A percentile compares a stretch with the other conserved stretches of the same genome.
Evolutionary conservation across 1,140 invertebrate species (phyloP).

Genomic region (Platyscapa corneri): DNA sequence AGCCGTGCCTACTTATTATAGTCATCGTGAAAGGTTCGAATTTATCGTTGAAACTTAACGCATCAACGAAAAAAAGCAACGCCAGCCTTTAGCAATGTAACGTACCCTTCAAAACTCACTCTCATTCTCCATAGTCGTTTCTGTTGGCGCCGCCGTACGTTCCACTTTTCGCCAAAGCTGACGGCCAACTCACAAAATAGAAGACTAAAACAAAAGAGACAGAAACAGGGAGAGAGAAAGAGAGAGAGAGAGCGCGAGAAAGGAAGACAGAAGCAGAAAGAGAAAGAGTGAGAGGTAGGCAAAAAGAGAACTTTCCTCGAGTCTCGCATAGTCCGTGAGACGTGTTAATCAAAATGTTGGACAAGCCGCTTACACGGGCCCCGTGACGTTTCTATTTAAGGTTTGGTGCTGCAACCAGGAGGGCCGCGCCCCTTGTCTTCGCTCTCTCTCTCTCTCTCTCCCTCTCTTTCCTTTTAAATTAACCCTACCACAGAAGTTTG

Average conservation of each 20-base stretch:
- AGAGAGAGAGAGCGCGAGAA: neutral
- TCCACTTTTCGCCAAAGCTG: neutral
- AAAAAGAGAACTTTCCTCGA: constrained; percentile 4
- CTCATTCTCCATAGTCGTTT: neutral
- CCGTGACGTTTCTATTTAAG: constrained; percentile 74
- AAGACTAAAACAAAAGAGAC: no score
- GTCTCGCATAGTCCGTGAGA: constrained; percentile 60
- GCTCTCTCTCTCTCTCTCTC: neutral
- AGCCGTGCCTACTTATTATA: neutral
- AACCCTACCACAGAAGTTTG: neutral
- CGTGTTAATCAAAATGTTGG: constrained; percentile 76
- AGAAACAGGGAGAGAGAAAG: no score
- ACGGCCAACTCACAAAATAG: neutral
- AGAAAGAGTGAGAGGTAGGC: neutral
- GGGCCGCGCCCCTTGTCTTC: neutral
- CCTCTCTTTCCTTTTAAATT: neutral
- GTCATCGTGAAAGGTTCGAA: neutral
- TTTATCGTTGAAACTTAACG: neutral
- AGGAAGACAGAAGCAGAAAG: neutral
- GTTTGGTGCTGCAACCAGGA: constrained; percentile 29
- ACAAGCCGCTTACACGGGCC: constrained; percentile 74
- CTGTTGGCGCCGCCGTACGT: neutral
- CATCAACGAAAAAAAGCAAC: neutral
- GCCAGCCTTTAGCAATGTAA: neutral
- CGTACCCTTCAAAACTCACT: neutral